A percentile compares a stretch with the other conserved stretches of the same genome.
These are phyloP conservation scores for Lordiphosa stackelbergi DNA, from an alignment of 1,140 invertebrate species.

Conservation along the genomic window DNA sequence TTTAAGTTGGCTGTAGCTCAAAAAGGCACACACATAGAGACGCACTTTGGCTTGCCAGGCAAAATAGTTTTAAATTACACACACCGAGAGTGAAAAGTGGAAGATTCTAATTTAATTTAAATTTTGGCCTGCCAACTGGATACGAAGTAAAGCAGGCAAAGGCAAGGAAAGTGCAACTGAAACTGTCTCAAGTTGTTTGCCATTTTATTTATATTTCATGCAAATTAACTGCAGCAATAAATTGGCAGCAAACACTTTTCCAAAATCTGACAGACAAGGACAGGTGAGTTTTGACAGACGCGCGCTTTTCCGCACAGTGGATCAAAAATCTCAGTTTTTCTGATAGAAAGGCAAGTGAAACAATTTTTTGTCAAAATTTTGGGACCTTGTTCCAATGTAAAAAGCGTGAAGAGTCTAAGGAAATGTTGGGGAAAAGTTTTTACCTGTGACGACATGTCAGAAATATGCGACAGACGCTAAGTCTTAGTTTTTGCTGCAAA, in stretches of 20 bases:
- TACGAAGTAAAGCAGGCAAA: background rate
- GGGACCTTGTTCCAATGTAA: no score
- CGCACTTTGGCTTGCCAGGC: conserved; percentile 54
- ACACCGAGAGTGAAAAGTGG: conserved; percentile 37
- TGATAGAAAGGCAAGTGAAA: no score
- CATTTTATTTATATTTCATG: conserved; percentile 74
- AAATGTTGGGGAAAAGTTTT: conserved; percentile 26
- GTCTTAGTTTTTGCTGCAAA: no score
- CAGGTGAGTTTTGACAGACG: conserved; percentile 59
- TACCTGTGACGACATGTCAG: conserved; percentile 10
- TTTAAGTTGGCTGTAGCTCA: conserved; percentile 66
- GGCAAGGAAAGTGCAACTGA: conserved; percentile 7
- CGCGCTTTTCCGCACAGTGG: conserved; percentile 20
- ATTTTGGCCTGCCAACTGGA: conserved; percentile 36
- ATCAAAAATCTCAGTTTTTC: no score
- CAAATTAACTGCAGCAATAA: conserved; percentile 73
- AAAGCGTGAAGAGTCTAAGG: background rate
- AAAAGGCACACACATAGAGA: conserved; percentile 24
- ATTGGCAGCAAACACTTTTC: conserved; percentile 60
- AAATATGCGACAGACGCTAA: no score
- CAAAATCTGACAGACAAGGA: conserved; percentile 32
- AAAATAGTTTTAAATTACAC: conserved; percentile 74
- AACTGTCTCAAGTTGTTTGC: conserved; percentile 59
- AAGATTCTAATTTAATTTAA: conserved; percentile 73
- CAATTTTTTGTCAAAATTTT: no score